Evolutionary conservation across 2,797 vertebrate species (phyloP), one percentile per base, ranked within the genome.

Genomic region (Cirrhinus mrigala): DNA sequence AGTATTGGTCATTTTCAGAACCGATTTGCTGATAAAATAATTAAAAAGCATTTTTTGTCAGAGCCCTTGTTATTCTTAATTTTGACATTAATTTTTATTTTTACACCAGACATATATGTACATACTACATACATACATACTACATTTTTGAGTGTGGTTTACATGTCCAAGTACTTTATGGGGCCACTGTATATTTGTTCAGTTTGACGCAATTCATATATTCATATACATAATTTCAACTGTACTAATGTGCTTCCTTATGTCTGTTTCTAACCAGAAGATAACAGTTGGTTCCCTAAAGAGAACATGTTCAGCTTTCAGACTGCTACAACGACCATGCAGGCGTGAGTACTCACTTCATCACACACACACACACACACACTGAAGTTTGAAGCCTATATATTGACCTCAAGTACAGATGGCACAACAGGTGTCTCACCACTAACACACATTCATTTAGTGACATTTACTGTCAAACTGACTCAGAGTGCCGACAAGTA

Each of bases 231-330:
- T 54, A 9, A 48, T 56, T 48, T 40, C 5, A 64, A 48, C 44
- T 33, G 12, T 16, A 29, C 58, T 70, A 80, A 48, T 37, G 52
- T 11, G 4, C 12, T 68, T 52, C 48, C 75, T 86, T 69, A 50
- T 89, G 4, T 60, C 58, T 69, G 11, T 82, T n/a, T 76, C 91
- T 88, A 93, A 94, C 56, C 94, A 99, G 98, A 99, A 18, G 97
- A 99, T 85, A 95, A 95, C 74, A 98, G 97, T 91, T 99, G 98
- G 98, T 98, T 98, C 93, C 98, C 98, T 37, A 99, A 98, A 91
- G 98, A 99, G 91, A 99, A 97, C 84, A 97, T 99, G 94, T 99
- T 99, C 95, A 96, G 93, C 93, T 99, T 99, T 93, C 98, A 99
- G 91, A 98, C 98, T 1, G 98, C 98, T 86, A 98, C 97, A 79